Conservation (phyloP, 2,113 vertebrate genomes). For the Gymnobelideus leadbeateri region DNA sequence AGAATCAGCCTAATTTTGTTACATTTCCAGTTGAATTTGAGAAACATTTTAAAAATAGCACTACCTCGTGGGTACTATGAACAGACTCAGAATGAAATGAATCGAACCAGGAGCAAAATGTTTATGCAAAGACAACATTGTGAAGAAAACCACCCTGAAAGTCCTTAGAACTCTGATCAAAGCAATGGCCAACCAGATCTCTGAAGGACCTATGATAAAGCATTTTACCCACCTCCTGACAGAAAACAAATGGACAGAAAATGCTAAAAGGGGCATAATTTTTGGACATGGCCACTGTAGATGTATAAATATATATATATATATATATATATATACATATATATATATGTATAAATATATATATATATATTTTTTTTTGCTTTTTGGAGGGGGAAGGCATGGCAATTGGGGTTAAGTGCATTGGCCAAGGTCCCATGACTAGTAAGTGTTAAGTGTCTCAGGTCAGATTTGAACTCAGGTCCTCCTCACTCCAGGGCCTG, state of each 20-base stretch:
- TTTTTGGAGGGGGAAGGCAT: no score
- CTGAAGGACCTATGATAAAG: background rate
- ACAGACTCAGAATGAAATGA: background rate
- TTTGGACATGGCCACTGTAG: no score
- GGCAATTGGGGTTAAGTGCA: no score
- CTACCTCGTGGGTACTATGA: background rate
- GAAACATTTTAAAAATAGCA: background rate
- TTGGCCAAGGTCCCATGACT: no score
- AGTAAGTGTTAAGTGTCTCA: no score
- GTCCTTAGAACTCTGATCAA: background rate
- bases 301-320: no score
- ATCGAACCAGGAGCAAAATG: background rate
- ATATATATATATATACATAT: no score
- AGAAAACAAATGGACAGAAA: background rate
- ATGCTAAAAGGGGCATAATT: no score
- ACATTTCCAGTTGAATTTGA: slow-evolving; percentile 29
- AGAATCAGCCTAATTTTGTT: slow-evolving; percentile 21
- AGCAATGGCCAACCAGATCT: background rate
- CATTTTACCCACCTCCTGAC: background rate
- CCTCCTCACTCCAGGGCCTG: no score
- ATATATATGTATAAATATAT: no score
- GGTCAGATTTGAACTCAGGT: no score
- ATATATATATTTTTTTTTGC: no score
- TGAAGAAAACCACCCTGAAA: background rate
- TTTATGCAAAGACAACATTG: background rate